Evolutionary conservation across 2,888 invertebrate genomes (phyloP), one percentile per base, ranked within the genome.

Genomic region (Apotomis betuletana): DNA sequence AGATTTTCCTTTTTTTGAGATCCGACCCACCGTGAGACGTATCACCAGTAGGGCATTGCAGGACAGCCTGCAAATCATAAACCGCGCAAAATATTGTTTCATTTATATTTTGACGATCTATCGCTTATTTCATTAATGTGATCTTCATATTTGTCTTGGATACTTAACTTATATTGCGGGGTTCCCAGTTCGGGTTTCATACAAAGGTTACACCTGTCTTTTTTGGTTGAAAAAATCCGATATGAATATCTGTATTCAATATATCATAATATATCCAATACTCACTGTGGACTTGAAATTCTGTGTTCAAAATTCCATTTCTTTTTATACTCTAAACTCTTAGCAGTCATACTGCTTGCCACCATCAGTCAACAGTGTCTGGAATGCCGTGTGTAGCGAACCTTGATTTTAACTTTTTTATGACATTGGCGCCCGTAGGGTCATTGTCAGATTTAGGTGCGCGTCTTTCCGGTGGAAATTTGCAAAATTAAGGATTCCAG

Each of bases 131-230:
- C 77, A 61, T 70, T 60, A 4, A 77, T 13, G 49, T 80, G 76
- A 38, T 67, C 58, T 52, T 78, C 76, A 60, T 77, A 78, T 52
- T 76, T 73, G 44, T 61, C 55, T 76, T 79, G 73, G 9, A 77
- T 51, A 55, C 63, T 6, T 74, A 54, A 44, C 75, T 77, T 76
- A 38, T 9, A 46, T 44, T 58, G 62, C 59, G 54, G 51, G 4
- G 67, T 38, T 9, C 73, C 69, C 5, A 69, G 49, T 63, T 74
- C 61, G 54, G 75, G 78, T 13, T 70, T 65, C 51, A 75, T 27
- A 70, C 79, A 80, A n/a, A 63, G 9, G 15, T 79, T 76, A 65
- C 78, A 79, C 36, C 69, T 67, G 58, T 80, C 78, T 74, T 78
- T 80, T 64, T 79, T 80, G 79, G 60, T 12, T 69, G 52, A 15